Evolutionary conservation across 2,113 vertebrate species (phyloP), one percentile per base, ranked within the genome.

Genomic region (Oxyura jamaicensis): DNA sequence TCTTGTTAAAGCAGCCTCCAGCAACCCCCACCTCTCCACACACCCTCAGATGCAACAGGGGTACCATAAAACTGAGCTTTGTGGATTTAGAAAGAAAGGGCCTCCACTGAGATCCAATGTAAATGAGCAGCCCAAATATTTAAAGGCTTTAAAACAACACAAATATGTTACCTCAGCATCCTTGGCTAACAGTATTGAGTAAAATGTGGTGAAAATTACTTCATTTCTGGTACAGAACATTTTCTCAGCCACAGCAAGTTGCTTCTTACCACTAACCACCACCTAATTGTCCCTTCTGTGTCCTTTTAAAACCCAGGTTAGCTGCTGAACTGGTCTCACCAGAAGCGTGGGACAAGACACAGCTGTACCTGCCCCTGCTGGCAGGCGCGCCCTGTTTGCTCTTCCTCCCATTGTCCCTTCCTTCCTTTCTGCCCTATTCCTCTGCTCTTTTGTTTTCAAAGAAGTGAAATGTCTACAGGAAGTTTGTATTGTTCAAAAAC

Each of bases 281-380:
- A 29, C 9, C 15, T 17, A 26, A 29, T 11, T 75, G 22, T 67
- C 39, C 35, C 25, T 36, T 28, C 33, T 26, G 4, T 31, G 2
- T 48, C 46, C 46, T 48, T 26, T 13, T n/a, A 80, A 60, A 83
- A 19, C 3, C 31, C 18, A 35, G 1, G 1, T 3, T 11, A 29
- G 71, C 12, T 76, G 46, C 50, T 68, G 86, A 55, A 71, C n/a
- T 3, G 1, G 8, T 46, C 66, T 29, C 75, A 29, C 23, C 8
- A 5, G 1, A 4, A 10, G 10, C 1, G 33, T 18, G n/a, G 50
- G 68, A 21, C 0, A 2, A 46, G 11, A 36, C 6, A 13, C 7
- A 42, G 13, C 48, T 0, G 2, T 10, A 33, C 31, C 71, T 52
- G 41, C 59, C 73, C 2, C 2, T 7, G 3, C 26, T 4, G 13